Percentiles rank a stretch among this genome's conserved stretches.
Evolutionary conservation across 2,888 invertebrate genomes (phyloP).

Genomic region (Thereva nobilitata): DNA sequence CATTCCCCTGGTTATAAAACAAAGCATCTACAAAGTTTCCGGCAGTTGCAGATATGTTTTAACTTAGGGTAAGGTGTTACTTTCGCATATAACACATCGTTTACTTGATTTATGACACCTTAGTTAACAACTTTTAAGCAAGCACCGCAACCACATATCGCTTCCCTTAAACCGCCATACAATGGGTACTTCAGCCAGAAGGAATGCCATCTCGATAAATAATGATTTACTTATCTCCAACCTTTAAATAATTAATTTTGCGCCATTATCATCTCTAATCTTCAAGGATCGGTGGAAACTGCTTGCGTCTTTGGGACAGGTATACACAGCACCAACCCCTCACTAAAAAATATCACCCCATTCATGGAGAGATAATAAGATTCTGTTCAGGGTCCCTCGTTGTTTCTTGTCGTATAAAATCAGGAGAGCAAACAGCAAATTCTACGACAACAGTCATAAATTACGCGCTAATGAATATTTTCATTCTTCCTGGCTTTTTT

Average conservation of each 20-base stretch:
- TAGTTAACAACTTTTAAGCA: background rate
- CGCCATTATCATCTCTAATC: conserved; percentile 13
- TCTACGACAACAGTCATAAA: conserved; percentile 25
- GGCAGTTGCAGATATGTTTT: no score
- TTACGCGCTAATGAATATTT: conserved; percentile 37
- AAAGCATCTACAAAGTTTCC: no score
- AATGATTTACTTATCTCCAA: conserved; percentile 10
- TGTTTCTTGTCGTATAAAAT: background rate
- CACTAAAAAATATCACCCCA: background rate
- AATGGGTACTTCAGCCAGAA: background rate
- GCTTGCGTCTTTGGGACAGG: background rate
- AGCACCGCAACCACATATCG: background rate
- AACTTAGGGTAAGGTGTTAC: no score
- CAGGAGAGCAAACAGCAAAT: conserved; percentile 2
- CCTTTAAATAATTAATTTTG: conserved; percentile 18
- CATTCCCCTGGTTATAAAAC: no score
- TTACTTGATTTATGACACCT: conserved; percentile 6
- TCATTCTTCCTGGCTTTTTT: background rate
- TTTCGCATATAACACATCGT: no score
- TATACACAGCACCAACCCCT: background rate
- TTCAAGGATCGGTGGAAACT: background rate
- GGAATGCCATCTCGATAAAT: conserved; percentile 4
- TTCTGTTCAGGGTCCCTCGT: background rate
- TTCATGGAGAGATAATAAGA: background rate
- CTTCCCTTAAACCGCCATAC: background rate